Evolutionary conservation across 2,888 invertebrate species (phyloP), one percentile per base, ranked within the genome.

Genomic region (Rotaria macrura): DNA sequence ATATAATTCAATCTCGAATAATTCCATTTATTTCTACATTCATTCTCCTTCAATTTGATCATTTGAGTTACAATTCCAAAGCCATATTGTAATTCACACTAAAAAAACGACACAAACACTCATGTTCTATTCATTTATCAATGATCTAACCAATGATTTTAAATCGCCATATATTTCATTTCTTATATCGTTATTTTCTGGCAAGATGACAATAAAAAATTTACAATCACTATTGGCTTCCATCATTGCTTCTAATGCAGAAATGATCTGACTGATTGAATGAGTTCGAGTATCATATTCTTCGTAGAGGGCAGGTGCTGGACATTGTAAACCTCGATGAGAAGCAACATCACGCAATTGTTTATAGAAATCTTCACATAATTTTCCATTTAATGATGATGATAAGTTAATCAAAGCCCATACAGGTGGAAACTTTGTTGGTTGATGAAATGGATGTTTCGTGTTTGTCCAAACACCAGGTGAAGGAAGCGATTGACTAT

Each of bases 1-100:
- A 86, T 49, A 85, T 55, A 74, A 17, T 84, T 74, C 17, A 86
- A 47, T 40, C 54, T 86, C 47, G 79, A 74, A 79, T 86, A 84
- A 40, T 14, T 86, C 29, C 49, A 25, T 34, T 40, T 17, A 25
- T n/a, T 0, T 40, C 0, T 12, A 25, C n/a, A 0, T 25, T 9
- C 12, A 23, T 20, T 74, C 25, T 55, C 57, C 52, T n/a, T 47
- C 9, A 52, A 54, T 47, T 84, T 29, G 23, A 84, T 79, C 52
- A 55, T 84, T 55, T 85, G 85, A 12, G 84, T 84, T 1, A 74
- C 25, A 54, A 86, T 74, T 10, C 86, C 86, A 38, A 29, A n/a
- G 20, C 40, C 43, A 43, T n/a, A n/a, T 25, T 43, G 43, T n/a
- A 79, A 43, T 79, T 79, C 43, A 7, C 79, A 79, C 43, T 79